phyloP scores from a whole-genome alignment of 2,888 invertebrate genomes.

The Lochmaea crataegi region DNA sequence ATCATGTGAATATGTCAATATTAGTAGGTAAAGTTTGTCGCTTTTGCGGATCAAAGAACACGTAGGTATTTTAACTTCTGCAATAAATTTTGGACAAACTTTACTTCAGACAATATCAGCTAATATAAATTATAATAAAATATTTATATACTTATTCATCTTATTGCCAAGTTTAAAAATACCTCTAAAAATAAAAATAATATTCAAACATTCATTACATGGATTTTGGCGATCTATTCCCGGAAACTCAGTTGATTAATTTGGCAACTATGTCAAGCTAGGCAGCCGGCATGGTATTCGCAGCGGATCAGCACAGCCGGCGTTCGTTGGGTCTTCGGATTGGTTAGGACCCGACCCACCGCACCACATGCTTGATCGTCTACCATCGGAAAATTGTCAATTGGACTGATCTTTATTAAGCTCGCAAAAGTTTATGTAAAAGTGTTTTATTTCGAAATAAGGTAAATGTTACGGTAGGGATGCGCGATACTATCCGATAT shows the following conservation, averaged over 20 bases:
- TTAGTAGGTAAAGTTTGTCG: too few relatives aligned
- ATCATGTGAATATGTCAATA: too few relatives aligned
- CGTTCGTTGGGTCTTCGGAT: constrained; percentile 43
- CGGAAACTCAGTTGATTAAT: background rate
- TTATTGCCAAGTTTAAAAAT: background rate
- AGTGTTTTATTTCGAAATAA: background rate
- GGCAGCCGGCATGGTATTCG: constrained; percentile 56
- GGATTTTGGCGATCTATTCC: too few relatives aligned
- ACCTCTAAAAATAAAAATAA: background rate
- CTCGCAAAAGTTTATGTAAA: background rate
- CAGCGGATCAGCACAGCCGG: constrained; percentile 50
- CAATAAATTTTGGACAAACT: too few relatives aligned
- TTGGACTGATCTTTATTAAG: constrained; percentile 36
- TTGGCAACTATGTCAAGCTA: constrained; percentile 27
- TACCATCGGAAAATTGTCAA: constrained; percentile 39
- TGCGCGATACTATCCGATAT: too few relatives aligned
- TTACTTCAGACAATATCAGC: too few relatives aligned
- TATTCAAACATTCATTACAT: background rate
- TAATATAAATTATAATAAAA: background rate
- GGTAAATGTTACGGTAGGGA: too few relatives aligned
- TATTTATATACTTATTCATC: background rate
- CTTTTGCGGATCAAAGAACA: too few relatives aligned
- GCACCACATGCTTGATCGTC: constrained; percentile 57
- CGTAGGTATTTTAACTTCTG: too few relatives aligned
- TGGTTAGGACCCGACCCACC: constrained; percentile 52